phyloP scores from a whole-genome alignment of 2,888 invertebrate species.

The Agrilus mali region DNA sequence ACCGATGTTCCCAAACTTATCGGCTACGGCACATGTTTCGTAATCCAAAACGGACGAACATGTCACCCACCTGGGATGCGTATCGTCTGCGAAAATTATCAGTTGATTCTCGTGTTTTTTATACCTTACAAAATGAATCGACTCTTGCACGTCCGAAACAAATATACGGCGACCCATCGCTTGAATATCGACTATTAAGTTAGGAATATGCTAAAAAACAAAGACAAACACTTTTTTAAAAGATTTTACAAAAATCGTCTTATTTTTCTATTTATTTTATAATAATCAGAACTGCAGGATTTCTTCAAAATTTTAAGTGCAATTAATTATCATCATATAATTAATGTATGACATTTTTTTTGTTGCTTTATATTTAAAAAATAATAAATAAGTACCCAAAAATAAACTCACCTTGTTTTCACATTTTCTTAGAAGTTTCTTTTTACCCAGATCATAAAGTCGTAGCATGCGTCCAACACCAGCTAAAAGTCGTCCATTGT shows the following conservation, averaged over 20 bases:
- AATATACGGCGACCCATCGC: conserved; percentile 90
- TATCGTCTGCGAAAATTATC: conserved; percentile 97
- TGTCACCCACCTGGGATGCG: conserved; percentile 93
- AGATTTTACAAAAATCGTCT: not conserved
- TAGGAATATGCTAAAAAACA: conserved; percentile 73
- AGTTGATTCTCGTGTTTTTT: conserved; percentile 93
- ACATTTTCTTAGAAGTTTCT: conserved; percentile 92
- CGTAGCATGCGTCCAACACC: conserved; percentile 87
- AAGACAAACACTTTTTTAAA: conserved; percentile 7
- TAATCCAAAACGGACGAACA: conserved; percentile 88
- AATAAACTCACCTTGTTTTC: conserved; percentile 65
- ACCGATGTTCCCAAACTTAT: conserved; percentile 95
- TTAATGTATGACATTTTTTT: too few relatives aligned
- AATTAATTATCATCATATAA: conserved; percentile 22
- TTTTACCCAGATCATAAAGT: conserved; percentile 92
- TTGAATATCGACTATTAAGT: conserved; percentile 85
- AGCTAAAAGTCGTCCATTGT: conserved; percentile 82
- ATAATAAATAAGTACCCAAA: too few relatives aligned
- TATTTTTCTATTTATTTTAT: conserved; percentile 1
- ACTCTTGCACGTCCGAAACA: conserved; percentile 94
- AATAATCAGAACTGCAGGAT: conserved; percentile 19
- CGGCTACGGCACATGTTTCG: conserved; percentile 89
- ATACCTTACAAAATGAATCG: conserved; percentile 90
- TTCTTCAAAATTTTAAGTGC: conserved; percentile 10
- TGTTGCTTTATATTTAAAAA: too few relatives aligned